Conservation (phyloP, 1,140 invertebrate genomes). For the Ladona fulva region DNA sequence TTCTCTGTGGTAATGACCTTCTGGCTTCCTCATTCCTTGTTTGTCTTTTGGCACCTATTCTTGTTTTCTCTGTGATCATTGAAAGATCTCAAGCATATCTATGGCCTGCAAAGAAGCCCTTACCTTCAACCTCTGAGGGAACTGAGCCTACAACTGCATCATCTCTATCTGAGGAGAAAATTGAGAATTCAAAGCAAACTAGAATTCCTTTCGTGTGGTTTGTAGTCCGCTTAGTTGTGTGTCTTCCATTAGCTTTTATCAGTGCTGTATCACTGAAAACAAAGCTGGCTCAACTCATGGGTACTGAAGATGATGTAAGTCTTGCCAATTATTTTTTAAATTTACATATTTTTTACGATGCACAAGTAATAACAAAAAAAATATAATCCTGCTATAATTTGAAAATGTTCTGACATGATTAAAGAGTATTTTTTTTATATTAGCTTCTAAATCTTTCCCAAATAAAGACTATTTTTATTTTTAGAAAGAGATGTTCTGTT, state of each 20-base stretch:
- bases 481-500: too few species aligned
- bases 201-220: neutral
- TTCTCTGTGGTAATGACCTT: constrained; percentile 56
- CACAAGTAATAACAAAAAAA: too few species aligned
- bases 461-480: too few species aligned
- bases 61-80: constrained; percentile 17
- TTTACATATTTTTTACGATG: too few species aligned
- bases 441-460: too few species aligned
- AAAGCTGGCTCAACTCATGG: constrained; percentile 36
- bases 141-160: neutral
- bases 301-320: constrained; percentile 49
- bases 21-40: constrained; percentile 58
- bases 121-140: neutral
- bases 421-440: too few species aligned
- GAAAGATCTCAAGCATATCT: neutral
- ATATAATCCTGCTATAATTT: too few species aligned
- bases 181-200: neutral
- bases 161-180: neutral
- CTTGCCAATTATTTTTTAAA: too few species aligned
- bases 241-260: constrained; percentile 14
- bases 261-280: constrained; percentile 38
- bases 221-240: neutral
- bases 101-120: neutral
- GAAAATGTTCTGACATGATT: too few species aligned
- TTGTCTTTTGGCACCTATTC: constrained; percentile 31